Evolutionary conservation across 2,888 invertebrate species (phyloP).

Genomic region (Clistopyga incitator): DNA sequence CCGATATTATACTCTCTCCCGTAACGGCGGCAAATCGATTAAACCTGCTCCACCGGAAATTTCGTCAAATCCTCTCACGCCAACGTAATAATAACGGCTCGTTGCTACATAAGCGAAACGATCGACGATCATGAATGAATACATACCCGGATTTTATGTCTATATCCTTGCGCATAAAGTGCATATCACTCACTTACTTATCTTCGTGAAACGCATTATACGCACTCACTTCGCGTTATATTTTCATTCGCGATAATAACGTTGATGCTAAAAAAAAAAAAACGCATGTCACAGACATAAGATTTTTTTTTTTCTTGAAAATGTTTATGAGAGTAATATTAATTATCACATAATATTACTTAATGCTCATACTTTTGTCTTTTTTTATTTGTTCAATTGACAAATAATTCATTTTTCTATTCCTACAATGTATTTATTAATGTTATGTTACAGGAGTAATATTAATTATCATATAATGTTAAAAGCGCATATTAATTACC

Average conservation of each 20-base stretch:
- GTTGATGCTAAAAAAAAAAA: no score
- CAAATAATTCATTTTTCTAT: neutral
- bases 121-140: constrained; percentile 21
- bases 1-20: constrained; percentile 46
- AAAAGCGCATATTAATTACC: no score
- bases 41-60: constrained; percentile 66
- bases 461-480: neutral
- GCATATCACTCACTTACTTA: neutral
- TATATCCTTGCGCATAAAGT: neutral
- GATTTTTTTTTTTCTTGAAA: no score
- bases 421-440: no score
- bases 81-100: constrained; percentile 1
- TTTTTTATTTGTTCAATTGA: no score
- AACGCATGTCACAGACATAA: neutral
- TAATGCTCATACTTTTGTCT: neutral
- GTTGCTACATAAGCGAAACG: constrained; percentile 3
- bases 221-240: neutral
- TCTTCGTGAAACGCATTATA: neutral
- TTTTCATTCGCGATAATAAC: neutral
- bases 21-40: constrained; percentile 57
- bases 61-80: constrained; percentile 58
- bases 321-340: no score
- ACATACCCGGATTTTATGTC: neutral
- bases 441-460: neutral
- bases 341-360: no score